Conservation (phyloP, 2,113 vertebrate species). For the Vulpes ferrilata region DNA sequence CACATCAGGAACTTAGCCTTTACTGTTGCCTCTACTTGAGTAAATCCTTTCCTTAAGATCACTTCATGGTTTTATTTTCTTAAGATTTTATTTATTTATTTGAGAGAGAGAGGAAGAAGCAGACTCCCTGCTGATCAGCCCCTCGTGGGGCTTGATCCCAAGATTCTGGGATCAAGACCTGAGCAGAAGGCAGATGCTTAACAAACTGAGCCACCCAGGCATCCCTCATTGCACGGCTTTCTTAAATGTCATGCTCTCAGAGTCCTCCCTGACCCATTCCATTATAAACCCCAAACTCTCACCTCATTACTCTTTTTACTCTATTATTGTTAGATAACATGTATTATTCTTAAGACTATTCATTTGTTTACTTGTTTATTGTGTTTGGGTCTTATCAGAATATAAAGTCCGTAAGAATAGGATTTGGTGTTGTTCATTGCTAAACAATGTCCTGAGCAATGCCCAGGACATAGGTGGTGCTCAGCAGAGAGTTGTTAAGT, state of each 20-base stretch:
- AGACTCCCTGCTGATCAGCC: not conserved
- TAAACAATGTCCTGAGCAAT: not conserved
- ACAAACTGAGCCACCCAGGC: not conserved
- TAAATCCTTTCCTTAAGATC: not conserved
- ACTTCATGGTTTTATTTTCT: not conserved
- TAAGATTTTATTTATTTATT: not conserved
- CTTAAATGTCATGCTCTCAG: not conserved
- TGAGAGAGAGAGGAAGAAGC: not conserved
- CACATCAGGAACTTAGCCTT: not conserved
- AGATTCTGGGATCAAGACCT: not conserved
- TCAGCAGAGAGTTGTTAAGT: not conserved
- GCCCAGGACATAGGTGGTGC: not conserved
- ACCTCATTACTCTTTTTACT: not conserved
- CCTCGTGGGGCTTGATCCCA: not conserved
- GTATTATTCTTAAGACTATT: not conserved
- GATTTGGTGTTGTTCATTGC: not conserved
- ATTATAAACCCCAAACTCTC: not conserved
- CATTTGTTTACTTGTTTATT: not conserved
- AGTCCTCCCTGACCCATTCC: not conserved
- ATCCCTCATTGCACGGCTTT: not conserved
- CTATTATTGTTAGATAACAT: not conserved
- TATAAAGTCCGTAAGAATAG: not conserved
- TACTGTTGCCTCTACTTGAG: not conserved
- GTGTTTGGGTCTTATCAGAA: not conserved
- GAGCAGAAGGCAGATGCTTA: not conserved